These are phyloP conservation scores for Heliconius congener DNA, from an alignment of 1,140 invertebrate genomes.

Conservation along the genomic window DNA sequence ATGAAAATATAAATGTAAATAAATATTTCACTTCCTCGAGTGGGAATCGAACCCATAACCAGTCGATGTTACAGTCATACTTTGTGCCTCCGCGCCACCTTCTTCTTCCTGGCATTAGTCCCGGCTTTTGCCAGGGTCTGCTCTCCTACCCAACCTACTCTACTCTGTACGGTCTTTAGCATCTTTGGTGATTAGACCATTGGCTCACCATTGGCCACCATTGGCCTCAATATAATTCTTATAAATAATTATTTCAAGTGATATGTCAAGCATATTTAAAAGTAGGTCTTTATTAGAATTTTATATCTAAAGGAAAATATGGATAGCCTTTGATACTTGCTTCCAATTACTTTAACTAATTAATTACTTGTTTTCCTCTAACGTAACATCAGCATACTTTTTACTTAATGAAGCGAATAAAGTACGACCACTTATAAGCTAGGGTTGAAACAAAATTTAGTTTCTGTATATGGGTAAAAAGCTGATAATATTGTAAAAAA, in stretches of 20 bases:
- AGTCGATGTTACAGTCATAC: too few relatives aligned
- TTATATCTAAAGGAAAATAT: constrained; percentile 57
- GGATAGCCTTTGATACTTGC: constrained; percentile 50
- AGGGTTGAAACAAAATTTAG: constrained; percentile 46
- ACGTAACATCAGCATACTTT: constrained; percentile 72
- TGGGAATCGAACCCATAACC: too few relatives aligned
- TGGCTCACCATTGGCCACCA: too few relatives aligned
- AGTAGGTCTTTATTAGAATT: constrained; percentile 51
- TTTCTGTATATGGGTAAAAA: background rate
- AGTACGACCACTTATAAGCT: constrained; percentile 50
- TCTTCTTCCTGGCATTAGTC: too few relatives aligned
- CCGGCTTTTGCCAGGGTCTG: too few relatives aligned
- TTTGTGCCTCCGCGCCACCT: too few relatives aligned
- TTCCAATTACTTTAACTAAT: constrained; percentile 74
- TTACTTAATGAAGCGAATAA: constrained; percentile 69
- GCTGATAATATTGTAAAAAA: too few relatives aligned
- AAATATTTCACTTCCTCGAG: too few relatives aligned
- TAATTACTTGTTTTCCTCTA: constrained; percentile 68
- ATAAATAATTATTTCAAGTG: background rate
- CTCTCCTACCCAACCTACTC: too few relatives aligned
- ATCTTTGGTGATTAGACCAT: too few relatives aligned
- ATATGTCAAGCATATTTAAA: background rate
- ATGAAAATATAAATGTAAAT: too few relatives aligned
- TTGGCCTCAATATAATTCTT: background rate
- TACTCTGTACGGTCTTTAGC: too few relatives aligned